Conservation (phyloP, 1,140 invertebrate genomes). For the Lerema accius region DNA sequence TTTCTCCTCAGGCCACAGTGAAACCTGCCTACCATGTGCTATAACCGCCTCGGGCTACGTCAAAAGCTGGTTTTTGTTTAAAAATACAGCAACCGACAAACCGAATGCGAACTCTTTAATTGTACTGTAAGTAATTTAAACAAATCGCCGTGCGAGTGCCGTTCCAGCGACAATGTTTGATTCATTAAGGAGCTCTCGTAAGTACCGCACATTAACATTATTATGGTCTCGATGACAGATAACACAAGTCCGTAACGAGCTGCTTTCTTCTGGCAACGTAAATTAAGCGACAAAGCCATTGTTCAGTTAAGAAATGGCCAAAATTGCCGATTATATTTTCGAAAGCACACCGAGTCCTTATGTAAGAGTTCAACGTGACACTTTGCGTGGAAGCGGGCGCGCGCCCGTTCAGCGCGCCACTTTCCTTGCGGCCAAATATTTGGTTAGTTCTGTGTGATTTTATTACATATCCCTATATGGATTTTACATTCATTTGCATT, state of each 20-base stretch:
- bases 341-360: constrained; percentile 78
- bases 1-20: constrained; percentile 63
- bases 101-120: constrained; percentile 2
- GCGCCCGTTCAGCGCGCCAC: constrained; percentile 69
- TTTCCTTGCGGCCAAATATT: constrained; percentile 74
- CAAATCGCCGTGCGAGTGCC: constrained; percentile 7
- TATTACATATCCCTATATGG: constrained; percentile 33
- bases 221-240: constrained; percentile 35
- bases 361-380: constrained; percentile 81
- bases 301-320: constrained; percentile 61
- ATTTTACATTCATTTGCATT: no score
- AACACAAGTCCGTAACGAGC: constrained; percentile 39
- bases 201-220: constrained; percentile 21
- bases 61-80: constrained; percentile 48
- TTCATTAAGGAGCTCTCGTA: constrained; percentile 18
- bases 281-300: constrained; percentile 56
- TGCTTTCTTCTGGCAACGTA: constrained; percentile 54
- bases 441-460: constrained; percentile 50
- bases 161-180: constrained; percentile 12
- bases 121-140: constrained; percentile 18
- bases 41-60: constrained; percentile 52
- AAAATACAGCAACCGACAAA: constrained; percentile 19
- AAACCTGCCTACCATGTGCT: constrained; percentile 56
- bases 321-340: constrained; percentile 76
- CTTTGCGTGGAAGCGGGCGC: constrained; percentile 56